Percentiles rank a stretch among this genome's conserved stretches.
phyloP scores from a whole-genome alignment of 2,797 vertebrate species.

The Falco novaeseelandiae region DNA sequence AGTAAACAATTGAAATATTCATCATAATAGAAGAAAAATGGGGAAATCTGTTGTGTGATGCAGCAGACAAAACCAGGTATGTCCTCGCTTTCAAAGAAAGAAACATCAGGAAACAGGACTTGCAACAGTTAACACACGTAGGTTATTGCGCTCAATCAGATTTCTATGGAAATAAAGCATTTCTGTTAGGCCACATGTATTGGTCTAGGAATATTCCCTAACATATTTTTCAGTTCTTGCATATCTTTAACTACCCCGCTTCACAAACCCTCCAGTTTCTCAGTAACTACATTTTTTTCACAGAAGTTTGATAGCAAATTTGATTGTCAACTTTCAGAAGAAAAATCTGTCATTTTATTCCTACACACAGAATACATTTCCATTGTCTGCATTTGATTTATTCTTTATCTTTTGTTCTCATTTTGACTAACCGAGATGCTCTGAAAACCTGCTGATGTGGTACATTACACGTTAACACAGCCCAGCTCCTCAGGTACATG shows the following conservation, averaged over 20 bases:
- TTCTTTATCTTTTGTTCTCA: not conserved
- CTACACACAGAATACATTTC: not conserved
- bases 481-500: slow-evolving; percentile 99
- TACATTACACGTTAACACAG: slow-evolving; percentile 95
- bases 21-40: not conserved
- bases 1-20: not conserved
- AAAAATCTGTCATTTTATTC: not conserved
- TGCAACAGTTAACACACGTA: not conserved
- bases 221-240: not conserved
- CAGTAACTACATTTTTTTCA: not conserved
- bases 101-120: not conserved
- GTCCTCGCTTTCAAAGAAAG: not conserved
- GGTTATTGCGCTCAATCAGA: not conserved
- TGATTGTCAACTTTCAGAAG: not conserved
- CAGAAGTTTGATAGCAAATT: not conserved
- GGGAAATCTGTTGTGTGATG: not conserved
- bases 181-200: not conserved
- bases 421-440: slow-evolving; percentile 88
- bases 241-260: not conserved
- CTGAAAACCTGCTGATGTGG: slow-evolving; percentile 97
- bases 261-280: not conserved
- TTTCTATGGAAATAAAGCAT: not conserved
- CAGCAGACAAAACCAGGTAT: not conserved
- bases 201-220: not conserved
- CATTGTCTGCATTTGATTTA: not conserved